phyloP scores from a whole-genome alignment of 2,888 invertebrate species.

The Torymus aiolomorphi region DNA sequence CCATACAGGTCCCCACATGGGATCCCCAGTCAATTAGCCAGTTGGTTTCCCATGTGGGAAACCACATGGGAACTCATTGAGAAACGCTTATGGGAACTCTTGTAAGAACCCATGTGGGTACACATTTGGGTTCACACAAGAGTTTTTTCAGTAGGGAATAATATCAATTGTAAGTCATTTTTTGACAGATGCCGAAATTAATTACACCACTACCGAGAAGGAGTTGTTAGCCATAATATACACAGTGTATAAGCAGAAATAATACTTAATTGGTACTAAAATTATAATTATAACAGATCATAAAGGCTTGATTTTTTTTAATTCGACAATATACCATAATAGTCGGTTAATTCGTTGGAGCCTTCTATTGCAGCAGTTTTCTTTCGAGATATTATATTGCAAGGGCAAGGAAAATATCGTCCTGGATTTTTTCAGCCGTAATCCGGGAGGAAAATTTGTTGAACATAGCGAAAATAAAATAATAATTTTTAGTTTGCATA shows the following conservation, averaged over 20 bases:
- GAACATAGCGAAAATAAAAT: not conserved
- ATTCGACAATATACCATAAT: slow-evolving; percentile 9
- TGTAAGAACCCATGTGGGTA: too few relatives aligned
- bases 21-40: too few relatives aligned
- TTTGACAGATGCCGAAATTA: slow-evolving; percentile 35
- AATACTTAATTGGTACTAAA: slow-evolving; percentile 18
- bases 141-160: too few relatives aligned
- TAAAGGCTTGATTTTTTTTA: slow-evolving; percentile 34
- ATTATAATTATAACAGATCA: slow-evolving; percentile 55
- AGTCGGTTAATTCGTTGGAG: not conserved
- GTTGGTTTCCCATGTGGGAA: too few relatives aligned
- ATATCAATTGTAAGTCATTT: slow-evolving; percentile 61
- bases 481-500: not conserved
- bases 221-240: slow-evolving; percentile 57
- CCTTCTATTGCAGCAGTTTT: slow-evolving; percentile 52
- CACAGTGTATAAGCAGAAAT: slow-evolving; percentile 32
- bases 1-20: too few relatives aligned
- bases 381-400: slow-evolving; percentile 45
- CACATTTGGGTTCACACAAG: too few relatives aligned
- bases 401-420: slow-evolving; percentile 48
- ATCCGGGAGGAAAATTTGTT: not conserved
- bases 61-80: too few relatives aligned
- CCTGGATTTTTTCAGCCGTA: slow-evolving; percentile 39
- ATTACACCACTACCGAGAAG: slow-evolving; percentile 59
- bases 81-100: too few relatives aligned